phyloP scores from a whole-genome alignment of 2,113 vertebrate species.

The Mormoops blainvillei region DNA sequence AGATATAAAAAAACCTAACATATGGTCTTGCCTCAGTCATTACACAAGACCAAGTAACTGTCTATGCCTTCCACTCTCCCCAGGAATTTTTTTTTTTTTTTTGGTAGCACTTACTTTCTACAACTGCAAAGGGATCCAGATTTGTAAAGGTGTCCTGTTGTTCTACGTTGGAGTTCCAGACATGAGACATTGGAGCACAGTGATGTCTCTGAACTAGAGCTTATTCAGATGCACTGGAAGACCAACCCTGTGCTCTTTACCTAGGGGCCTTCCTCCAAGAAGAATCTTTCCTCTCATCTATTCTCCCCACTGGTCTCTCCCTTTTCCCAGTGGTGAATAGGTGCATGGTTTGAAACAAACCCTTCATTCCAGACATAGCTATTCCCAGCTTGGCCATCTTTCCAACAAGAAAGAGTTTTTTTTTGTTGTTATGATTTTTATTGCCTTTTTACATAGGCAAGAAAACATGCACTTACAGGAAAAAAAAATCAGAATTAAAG shows the following conservation, averaged over 20 bases:
- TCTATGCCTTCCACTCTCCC: background rate
- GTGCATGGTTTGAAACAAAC: background rate
- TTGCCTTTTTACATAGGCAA: background rate
- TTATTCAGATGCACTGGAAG: background rate
- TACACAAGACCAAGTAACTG: background rate
- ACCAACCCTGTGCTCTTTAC: background rate
- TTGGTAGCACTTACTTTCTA: background rate
- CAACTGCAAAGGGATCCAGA: accelerated
- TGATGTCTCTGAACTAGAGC: background rate
- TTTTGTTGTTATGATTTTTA: background rate
- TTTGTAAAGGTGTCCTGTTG: background rate
- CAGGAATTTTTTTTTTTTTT: background rate
- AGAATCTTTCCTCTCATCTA: background rate
- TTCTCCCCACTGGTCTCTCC: background rate
- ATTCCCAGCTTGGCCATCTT: background rate
- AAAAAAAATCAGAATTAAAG: constrained; percentile 1
- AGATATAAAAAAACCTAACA: background rate
- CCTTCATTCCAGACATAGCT: background rate
- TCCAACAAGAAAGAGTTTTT: background rate
- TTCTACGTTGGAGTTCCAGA: background rate
- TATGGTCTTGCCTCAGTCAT: background rate
- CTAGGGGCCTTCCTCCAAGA: background rate
- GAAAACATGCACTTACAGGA: background rate
- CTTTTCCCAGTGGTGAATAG: background rate
- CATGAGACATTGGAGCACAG: background rate